A percentile compares a stretch with the other conserved stretches of the same genome.
Evolutionary conservation across 1,140 invertebrate species (phyloP).

Genomic region (Micrasema minimum): DNA sequence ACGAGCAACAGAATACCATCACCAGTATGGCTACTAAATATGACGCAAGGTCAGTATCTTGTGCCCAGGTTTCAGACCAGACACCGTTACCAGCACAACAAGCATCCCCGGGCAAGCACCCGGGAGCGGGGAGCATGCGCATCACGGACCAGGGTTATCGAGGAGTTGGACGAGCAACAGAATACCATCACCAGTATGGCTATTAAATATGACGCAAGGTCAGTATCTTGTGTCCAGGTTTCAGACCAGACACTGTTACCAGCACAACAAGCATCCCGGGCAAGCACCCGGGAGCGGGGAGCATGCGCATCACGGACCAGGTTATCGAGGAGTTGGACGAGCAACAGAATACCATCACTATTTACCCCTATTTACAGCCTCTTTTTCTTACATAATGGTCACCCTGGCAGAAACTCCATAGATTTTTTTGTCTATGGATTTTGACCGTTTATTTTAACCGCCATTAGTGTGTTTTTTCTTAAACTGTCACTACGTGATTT

Average conservation of each 20-base stretch:
- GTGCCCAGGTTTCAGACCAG: conserved; percentile 4
- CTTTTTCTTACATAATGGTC: too few species aligned
- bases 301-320: conserved; percentile 77
- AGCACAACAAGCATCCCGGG: conserved; percentile 22
- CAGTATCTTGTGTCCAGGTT: not conserved
- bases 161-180: conserved; percentile 86
- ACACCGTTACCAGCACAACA: conserved; percentile 16
- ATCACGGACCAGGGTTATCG: conserved; percentile 81
- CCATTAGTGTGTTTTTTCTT: too few species aligned
- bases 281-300: conserved; percentile 60
- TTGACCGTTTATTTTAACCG: too few species aligned
- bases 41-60: too few species aligned
- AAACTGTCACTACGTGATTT: too few species aligned
- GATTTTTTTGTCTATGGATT: too few species aligned
- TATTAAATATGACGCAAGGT: conserved; percentile 59
- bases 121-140: conserved; percentile 70
- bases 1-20: too few species aligned
- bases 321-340: conserved; percentile 87
- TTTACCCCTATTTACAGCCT: too few species aligned
- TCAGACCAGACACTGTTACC: too few species aligned
- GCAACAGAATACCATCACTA: conserved; percentile 80
- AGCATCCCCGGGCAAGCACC: conserved; percentile 14
- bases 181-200: conserved; percentile 79
- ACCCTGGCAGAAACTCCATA: too few species aligned
- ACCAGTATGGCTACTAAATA: too few species aligned